Conservation (phyloP, 2,888 invertebrate species). For the Lasioglossum pauxillum region DNA sequence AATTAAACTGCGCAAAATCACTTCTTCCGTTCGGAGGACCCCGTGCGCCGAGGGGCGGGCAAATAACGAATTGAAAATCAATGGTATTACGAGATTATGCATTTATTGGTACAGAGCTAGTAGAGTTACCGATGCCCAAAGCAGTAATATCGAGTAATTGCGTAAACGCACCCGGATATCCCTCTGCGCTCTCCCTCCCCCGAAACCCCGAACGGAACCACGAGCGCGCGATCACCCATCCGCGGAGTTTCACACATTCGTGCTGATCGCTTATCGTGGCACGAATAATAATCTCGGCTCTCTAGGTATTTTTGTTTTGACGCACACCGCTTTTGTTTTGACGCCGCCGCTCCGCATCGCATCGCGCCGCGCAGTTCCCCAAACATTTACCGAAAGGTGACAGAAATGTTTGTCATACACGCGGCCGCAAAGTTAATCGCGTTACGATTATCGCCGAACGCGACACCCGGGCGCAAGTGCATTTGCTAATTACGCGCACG, state of each 20-base stretch:
- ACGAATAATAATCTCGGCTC: conserved; percentile 59
- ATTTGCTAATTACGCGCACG: neutral
- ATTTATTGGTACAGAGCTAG: conserved; percentile 75
- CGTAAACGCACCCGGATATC: conserved; percentile 73
- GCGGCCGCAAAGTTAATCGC: neutral
- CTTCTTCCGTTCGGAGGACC: conserved; percentile 73
- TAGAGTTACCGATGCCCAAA: conserved; percentile 74
- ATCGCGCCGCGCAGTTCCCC: neutral
- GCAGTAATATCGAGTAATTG: conserved; percentile 78
- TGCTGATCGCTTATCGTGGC: conserved; percentile 37
- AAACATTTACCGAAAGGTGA: neutral
- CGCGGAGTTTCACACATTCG: conserved; percentile 56
- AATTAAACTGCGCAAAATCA: conserved; percentile 71
- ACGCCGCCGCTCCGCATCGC: neutral
- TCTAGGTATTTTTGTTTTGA: conserved; percentile 2
- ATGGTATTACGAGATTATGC: conserved; percentile 77
- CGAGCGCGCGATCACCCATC: conserved; percentile 48
- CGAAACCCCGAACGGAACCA: conserved; percentile 47
- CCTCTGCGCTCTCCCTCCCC: conserved; percentile 54
- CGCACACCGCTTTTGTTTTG: neutral
- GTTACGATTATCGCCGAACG: neutral
- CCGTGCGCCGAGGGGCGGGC: conserved; percentile 56
- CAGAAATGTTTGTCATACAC: neutral
- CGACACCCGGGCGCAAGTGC: neutral
- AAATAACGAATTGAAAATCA: conserved; percentile 79